phyloP scores from a whole-genome alignment of 2,797 vertebrate genomes.

The Enteromius unitaeniatus region DNA sequence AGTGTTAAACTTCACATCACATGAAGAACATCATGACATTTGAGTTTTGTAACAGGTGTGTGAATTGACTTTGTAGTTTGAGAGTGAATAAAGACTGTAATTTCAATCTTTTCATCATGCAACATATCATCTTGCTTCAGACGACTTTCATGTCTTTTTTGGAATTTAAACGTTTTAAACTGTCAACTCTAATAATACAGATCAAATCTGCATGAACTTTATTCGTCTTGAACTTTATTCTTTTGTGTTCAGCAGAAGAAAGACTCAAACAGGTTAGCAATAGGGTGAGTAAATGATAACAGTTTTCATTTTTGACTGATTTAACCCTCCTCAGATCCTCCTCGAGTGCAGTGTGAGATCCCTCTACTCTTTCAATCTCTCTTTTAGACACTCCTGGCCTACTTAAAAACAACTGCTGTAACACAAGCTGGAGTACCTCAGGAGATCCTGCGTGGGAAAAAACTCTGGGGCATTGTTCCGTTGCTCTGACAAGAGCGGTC shows the following conservation, averaged over 20 bases:
- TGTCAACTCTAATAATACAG: not conserved
- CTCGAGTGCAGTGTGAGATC: not conserved
- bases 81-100: not conserved
- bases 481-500: conserved; percentile 23
- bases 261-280: not conserved
- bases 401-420: conserved; percentile 67
- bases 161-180: not conserved
- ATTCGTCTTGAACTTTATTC: not conserved
- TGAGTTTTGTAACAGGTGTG: not conserved
- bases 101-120: not conserved
- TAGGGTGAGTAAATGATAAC: not conserved
- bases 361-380: conserved; percentile 11
- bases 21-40: not conserved
- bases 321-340: not conserved
- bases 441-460: conserved; percentile 72
- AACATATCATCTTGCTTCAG: not conserved
- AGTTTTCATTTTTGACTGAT: conserved; percentile 17
- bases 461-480: conserved; percentile 54
- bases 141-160: not conserved
- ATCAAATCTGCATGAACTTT: not conserved
- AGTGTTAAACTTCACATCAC: not conserved
- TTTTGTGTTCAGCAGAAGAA: no score
- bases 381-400: conserved; percentile 64
- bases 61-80: not conserved
- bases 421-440: conserved; percentile 68